Percentiles rank a stretch among this genome's conserved stretches.
Evolutionary conservation across 2,113 vertebrate species (phyloP).

Genomic region (Acrocephalus arundinaceus): DNA sequence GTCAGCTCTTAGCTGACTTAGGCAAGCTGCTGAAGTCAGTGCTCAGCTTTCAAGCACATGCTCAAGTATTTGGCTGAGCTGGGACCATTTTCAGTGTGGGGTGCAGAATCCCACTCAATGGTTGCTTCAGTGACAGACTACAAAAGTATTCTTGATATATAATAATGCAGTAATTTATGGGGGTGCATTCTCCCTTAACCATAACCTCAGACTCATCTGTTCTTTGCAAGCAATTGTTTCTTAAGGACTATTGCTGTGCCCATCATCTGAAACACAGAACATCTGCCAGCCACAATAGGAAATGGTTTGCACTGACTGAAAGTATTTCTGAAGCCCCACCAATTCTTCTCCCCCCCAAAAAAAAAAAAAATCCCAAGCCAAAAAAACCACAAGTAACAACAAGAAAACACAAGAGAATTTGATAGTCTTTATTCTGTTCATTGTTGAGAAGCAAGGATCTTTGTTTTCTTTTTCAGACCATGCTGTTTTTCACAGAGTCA

Average conservation of each 20-base stretch:
- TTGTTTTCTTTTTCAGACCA: slow-evolving; percentile 28
- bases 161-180: slow-evolving; percentile 2
- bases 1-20: neutral
- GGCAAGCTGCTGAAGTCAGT: neutral
- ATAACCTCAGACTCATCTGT: slow-evolving; percentile 22
- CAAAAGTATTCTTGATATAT: slow-evolving; percentile 18
- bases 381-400: neutral
- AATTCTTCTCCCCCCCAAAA: neutral
- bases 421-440: neutral
- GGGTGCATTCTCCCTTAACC: neutral
- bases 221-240: slow-evolving; percentile 5
- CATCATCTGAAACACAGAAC: neutral
- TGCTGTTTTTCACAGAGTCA: slow-evolving; percentile 27
- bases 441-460: slow-evolving; percentile 12
- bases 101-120: neutral
- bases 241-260: neutral
- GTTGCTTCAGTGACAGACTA: slow-evolving; percentile 4
- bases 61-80: neutral
- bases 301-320: neutral
- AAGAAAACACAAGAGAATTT: slow-evolving; percentile 11
- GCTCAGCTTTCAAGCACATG: neutral
- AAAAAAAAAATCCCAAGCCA: neutral
- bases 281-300: slow-evolving; percentile 1
- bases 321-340: slow-evolving; percentile 10
- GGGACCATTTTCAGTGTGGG: neutral